Evolutionary conservation across 2,888 invertebrate genomes (phyloP).

Genomic region (Euproctis similis): DNA sequence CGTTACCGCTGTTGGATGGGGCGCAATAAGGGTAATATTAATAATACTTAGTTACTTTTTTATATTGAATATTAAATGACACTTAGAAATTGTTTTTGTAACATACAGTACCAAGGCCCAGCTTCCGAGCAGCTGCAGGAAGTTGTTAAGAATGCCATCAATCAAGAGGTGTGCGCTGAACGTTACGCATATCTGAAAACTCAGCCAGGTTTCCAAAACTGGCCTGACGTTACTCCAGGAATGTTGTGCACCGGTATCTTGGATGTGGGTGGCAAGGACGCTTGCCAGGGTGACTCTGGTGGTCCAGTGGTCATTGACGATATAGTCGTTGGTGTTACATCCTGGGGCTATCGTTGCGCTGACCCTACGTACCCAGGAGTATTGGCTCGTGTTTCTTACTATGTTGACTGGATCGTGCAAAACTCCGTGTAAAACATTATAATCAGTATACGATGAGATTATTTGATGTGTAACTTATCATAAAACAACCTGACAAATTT

Average conservation of each 20-base stretch:
- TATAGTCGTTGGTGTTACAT: conserved; percentile 35
- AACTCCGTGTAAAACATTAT: conserved; percentile 16
- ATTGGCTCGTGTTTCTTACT: conserved; percentile 32
- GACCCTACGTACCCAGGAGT: conserved; percentile 32
- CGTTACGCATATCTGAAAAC: conserved; percentile 37
- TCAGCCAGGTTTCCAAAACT: conserved; percentile 22
- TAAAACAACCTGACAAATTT: too few species aligned
- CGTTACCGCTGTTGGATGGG: conserved; percentile 39
- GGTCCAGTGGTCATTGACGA: conserved; percentile 43
- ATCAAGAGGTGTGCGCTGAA: conserved; percentile 36
- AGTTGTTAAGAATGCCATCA: conserved; percentile 39
- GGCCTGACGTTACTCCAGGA: conserved; percentile 34
- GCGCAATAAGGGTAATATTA: conserved; percentile 31
- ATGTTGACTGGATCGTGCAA: conserved; percentile 31
- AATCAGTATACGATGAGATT: too few species aligned
- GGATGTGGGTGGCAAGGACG: conserved; percentile 35
- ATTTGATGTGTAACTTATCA: too few species aligned
- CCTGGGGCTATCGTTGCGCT: conserved; percentile 32
- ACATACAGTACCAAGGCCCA: conserved; percentile 20
- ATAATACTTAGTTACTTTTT: too few species aligned
- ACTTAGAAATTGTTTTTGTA: neutral
- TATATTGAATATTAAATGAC: neutral
- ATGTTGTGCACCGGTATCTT: conserved; percentile 56
- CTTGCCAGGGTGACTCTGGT: conserved; percentile 46
- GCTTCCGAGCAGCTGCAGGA: conserved; percentile 31